Evolutionary conservation across 2,888 invertebrate species (phyloP).

Genomic region (Cephus spinipes): DNA sequence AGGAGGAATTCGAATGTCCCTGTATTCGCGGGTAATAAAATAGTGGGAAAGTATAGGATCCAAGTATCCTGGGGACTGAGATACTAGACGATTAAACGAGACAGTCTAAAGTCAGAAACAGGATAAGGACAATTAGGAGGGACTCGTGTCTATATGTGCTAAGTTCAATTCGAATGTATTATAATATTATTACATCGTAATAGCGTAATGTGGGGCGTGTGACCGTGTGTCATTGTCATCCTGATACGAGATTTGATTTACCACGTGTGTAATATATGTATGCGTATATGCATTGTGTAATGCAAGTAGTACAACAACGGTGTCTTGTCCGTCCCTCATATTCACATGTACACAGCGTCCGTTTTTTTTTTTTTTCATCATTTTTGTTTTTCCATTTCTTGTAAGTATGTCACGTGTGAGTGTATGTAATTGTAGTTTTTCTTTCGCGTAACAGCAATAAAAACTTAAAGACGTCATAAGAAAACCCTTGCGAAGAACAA

Average conservation of each 20-base stretch:
- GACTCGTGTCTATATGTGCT: not conserved
- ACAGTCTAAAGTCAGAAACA: not conserved
- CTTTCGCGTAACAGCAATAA: slow-evolving; percentile 53
- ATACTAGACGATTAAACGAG: not conserved
- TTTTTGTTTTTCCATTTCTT: slow-evolving; percentile 11
- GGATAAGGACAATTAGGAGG: not conserved
- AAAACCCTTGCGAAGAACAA: slow-evolving; percentile 60
- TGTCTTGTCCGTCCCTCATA: not conserved
- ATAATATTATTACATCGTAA: not conserved
- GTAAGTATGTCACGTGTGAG: slow-evolving; percentile 8
- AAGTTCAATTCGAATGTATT: not conserved
- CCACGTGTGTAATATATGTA: not conserved
- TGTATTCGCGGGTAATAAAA: not conserved
- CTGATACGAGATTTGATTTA: not conserved
- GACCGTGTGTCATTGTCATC: not conserved
- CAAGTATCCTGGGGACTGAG: not conserved
- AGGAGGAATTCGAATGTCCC: not conserved
- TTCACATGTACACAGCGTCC: not conserved
- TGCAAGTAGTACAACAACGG: not conserved
- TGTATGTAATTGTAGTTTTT: slow-evolving; percentile 8
- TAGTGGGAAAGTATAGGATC: not conserved
- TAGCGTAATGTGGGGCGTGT: not conserved
- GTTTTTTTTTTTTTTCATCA: slow-evolving; percentile 6
- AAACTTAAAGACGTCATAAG: slow-evolving; percentile 53
- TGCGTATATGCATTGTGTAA: not conserved